Percentiles rank a stretch among this genome's conserved stretches.
Conservation (phyloP, 2,113 vertebrate genomes). For the Nothobranchius kuhntae region DNA sequence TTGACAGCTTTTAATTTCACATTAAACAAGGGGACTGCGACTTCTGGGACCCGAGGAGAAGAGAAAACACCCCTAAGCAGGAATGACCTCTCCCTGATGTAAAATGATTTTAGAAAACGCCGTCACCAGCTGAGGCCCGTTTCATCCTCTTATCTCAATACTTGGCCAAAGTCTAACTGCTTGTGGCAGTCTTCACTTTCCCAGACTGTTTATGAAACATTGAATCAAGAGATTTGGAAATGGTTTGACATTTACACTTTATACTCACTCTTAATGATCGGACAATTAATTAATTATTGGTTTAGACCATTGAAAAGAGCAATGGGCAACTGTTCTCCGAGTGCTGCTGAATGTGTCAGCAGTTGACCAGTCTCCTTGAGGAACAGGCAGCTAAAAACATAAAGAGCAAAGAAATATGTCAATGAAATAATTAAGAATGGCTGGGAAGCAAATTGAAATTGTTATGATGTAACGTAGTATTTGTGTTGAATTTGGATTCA, state of each 20-base stretch:
- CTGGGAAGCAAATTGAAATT: conserved; percentile 14
- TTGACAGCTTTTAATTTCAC: conserved; percentile 69
- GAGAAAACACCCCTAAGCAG: conserved; percentile 39
- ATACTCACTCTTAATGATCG: background rate
- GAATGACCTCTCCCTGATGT: conserved; percentile 51
- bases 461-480: background rate
- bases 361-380: no score
- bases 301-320: no score
- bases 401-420: conserved; percentile 10
- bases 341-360: no score
- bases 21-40: conserved; percentile 61
- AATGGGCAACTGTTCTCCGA: no score
- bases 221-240: conserved; percentile 27
- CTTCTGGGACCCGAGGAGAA: conserved; percentile 50
- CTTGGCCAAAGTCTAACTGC: conserved; percentile 46
- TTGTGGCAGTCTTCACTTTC: conserved; percentile 36
- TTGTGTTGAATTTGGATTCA: background rate
- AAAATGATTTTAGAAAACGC: conserved; percentile 50
- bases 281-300: no score
- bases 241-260: conserved; percentile 36
- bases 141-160: conserved; percentile 60
- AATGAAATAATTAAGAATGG: conserved; percentile 29
- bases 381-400: no score
- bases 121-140: conserved; percentile 24
- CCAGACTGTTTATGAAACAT: conserved; percentile 16